Base-by-base conservation (phyloP, 2,113 vertebrate species). In the Zapornia atra region DNA sequence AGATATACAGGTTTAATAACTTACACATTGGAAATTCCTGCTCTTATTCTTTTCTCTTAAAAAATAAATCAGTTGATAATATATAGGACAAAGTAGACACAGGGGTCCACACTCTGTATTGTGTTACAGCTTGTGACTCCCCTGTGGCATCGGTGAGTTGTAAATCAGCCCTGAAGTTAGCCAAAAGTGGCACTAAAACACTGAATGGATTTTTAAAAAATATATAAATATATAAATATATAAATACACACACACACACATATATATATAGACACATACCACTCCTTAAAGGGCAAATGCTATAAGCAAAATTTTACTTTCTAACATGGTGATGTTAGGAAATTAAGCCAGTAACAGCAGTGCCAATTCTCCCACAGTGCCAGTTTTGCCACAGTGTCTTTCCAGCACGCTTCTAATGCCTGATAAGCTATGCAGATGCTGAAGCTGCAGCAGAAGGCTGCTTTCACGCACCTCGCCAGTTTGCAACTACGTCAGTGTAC, bases 271-370 rank as follows among this genome's bases (percentile, higher is more conserved):
- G 8, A 48, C 20, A 48, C 20, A 48, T 9, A 48, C 44, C 1
- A 15, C 14, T 33, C 31, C 36, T 86, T 76, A 66, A 68, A 65
- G 42, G 46, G 24, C 34, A 60, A 93, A 82, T 0, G 0, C 25
- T 34, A 8, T 13, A 51, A 29, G 38, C 26, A 75, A 80, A 72
- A 56, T 53, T 17, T 33, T 9, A 22, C 54, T 77, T 87, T 24
- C 36, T 50, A 36, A 5, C 38, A 4, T 3, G 8, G 11, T 7
- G 0, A 6, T 60, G 29, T 40, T n/a, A 29, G 0, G 7, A 10
- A 7, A 75, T 34, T 29, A 68, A 38, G 29, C 53, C 34, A 51
- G 8, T 40, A 57, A 50, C 2, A 53, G 48, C 70, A 14, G 50
- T 11, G 54, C 50, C 57, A 10, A 40, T 80, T 46, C 44, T 46